Evolutionary conservation across 2,888 invertebrate genomes (phyloP).

Genomic region (Cremastinae sp.): DNA sequence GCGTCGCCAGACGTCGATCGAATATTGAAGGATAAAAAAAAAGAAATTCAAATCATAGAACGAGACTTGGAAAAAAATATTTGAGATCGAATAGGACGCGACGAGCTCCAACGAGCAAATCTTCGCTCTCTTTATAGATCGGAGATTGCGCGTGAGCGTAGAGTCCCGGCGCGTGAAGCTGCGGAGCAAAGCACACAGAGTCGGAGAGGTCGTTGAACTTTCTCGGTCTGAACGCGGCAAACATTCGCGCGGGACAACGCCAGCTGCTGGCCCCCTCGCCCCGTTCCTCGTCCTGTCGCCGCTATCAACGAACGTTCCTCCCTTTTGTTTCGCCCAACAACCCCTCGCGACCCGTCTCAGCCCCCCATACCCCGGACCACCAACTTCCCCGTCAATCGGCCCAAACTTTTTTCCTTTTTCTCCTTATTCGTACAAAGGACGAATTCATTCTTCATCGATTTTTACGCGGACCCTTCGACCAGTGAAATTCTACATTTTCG

Average conservation of each 20-base stretch:
- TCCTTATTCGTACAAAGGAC: not conserved
- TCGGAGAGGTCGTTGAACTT: slow-evolving; percentile 70
- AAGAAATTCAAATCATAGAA: no score
- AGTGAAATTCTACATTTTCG: no score
- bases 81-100: not conserved
- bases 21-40: no score
- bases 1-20: no score
- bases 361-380: slow-evolving; percentile 3
- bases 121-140: slow-evolving; percentile 57
- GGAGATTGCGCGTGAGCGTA: slow-evolving; percentile 28
- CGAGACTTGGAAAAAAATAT: no score
- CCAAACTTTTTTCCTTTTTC: not conserved
- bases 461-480: no score
- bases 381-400: not conserved
- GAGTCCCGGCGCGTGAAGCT: slow-evolving; percentile 64
- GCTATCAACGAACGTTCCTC: slow-evolving; percentile 14
- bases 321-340: slow-evolving; percentile 20
- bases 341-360: slow-evolving; percentile 23
- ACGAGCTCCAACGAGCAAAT: slow-evolving; percentile 38
- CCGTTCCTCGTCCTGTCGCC: slow-evolving; percentile 16
- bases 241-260: slow-evolving; percentile 63
- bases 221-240: slow-evolving; percentile 57
- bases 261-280: slow-evolving; percentile 58
- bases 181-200: slow-evolving; percentile 68
- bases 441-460: not conserved